Conservation (phyloP, 2,888 invertebrate genomes). For the Drosophila anomalipes region DNA sequence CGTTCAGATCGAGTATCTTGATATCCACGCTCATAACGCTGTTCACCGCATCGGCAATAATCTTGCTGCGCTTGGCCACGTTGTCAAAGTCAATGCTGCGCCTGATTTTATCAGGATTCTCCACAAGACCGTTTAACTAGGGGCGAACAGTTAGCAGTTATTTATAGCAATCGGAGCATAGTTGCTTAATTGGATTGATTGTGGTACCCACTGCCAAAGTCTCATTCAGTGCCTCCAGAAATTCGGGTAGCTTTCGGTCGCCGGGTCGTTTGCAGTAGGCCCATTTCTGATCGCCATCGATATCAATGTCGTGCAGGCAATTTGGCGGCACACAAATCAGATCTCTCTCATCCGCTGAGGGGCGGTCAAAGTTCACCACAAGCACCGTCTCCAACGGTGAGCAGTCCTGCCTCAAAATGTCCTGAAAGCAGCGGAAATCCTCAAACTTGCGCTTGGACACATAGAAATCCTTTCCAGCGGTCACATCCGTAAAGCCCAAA, state of each 20-base stretch:
- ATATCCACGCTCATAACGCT: constrained; percentile 63
- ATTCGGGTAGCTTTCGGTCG: constrained; percentile 66
- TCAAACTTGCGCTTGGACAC: constrained; percentile 77
- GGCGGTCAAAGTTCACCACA: constrained; percentile 80
- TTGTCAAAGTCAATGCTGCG: constrained; percentile 80
- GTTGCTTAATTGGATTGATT: background rate
- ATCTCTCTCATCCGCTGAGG: constrained; percentile 8
- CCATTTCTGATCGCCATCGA: constrained; percentile 61
- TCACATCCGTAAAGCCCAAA: constrained; percentile 88
- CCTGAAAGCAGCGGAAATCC: constrained; percentile 74
- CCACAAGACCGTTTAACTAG: constrained; percentile 67
- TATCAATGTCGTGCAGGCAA: constrained; percentile 36
- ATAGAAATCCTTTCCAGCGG: constrained; percentile 83
- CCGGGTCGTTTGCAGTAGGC: constrained; percentile 78
- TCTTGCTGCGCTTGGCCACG: constrained; percentile 76
- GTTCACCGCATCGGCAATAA: constrained; percentile 86
- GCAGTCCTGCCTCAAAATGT: constrained; percentile 75
- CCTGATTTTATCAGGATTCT: constrained; percentile 61
- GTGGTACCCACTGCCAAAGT: constrained; percentile 62
- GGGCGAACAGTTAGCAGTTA: background rate
- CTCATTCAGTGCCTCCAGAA: constrained; percentile 64
- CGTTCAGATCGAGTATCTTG: constrained; percentile 72
- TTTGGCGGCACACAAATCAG: constrained; percentile 59
- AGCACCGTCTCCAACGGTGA: constrained; percentile 78
- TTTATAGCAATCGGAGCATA: background rate